Evolutionary conservation across 2,888 invertebrate species (phyloP), one percentile per base, ranked within the genome.

Genomic region (Volucella inanis): DNA sequence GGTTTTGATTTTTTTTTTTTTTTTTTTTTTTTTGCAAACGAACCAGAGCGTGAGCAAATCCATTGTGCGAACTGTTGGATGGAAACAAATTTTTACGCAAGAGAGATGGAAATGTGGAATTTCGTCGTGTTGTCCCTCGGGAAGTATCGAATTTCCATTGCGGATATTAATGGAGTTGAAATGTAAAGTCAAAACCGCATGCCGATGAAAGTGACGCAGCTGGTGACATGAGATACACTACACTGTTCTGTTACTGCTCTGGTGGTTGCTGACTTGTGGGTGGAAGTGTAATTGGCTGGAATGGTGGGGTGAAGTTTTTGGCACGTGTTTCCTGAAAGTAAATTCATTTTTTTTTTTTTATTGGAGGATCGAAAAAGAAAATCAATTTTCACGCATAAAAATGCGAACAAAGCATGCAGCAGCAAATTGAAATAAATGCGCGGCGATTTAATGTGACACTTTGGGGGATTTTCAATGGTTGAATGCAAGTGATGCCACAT

Each of bases 101-200:
- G 22, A 22, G 22, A 4, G 39, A 45, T 57, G 47, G 43, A 38
- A 55, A 54, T 54, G 39, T n/a, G 14, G 9, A 41, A 12, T 47
- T 22, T 54, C 57, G 38, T 65, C n/a, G 15, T 38, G 43, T 45
- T 14, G 39, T 9, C 45, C 43, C 4, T 1, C 55, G 65, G 39
- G 55, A 68, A 57, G 82, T 83, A 82, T 83, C 50, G 83, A 52
- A 72, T 83, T 83, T 72, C 83, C 72, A 74, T 50, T 78, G 78
- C 83, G 78, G 78, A 83, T 74, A 78, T 83, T 74, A 83, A 83
- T 83, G 78, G 74, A 83, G 83, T 78, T 83, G 70, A 83, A 83
- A 74, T 70, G 67, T 50, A 49, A 72, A 82, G 54, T 82, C 82
- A 82, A 82, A 76, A 82, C 61, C 55, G 38, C 57, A 62, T 22